Evolutionary conservation across 2,888 invertebrate species (phyloP).

Genomic region (Tetrapedia diversipes): DNA sequence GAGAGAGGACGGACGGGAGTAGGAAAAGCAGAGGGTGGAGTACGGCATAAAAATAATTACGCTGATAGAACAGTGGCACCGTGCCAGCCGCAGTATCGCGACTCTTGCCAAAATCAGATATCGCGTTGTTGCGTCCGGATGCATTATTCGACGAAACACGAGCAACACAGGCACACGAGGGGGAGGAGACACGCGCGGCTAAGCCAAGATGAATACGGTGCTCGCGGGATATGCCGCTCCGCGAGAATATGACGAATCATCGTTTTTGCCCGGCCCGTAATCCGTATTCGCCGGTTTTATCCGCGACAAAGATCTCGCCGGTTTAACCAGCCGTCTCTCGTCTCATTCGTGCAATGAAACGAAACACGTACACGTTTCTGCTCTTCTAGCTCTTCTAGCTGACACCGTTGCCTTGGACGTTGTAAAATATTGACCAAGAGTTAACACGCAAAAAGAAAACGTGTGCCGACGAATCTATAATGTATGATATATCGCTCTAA

Average conservation of each 20-base stretch:
- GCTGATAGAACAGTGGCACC: slow-evolving; percentile 75
- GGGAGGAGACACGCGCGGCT: slow-evolving; percentile 20
- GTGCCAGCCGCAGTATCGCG: slow-evolving; percentile 68
- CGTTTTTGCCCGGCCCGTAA: slow-evolving; percentile 39
- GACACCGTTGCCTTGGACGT: too few relatives aligned
- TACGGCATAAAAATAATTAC: slow-evolving; percentile 77
- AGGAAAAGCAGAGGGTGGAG: background rate
- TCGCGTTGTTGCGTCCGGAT: slow-evolving; percentile 75
- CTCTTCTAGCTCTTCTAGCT: slow-evolving; percentile 16
- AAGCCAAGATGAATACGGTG: slow-evolving; percentile 48
- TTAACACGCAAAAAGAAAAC: background rate
- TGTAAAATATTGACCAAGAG: slow-evolving; percentile 42
- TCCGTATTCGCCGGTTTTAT: slow-evolving; percentile 43
- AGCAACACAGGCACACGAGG: slow-evolving; percentile 14
- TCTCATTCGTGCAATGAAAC: slow-evolving; percentile 36
- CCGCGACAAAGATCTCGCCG: slow-evolving; percentile 6
- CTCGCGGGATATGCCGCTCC: slow-evolving; percentile 6
- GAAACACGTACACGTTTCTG: slow-evolving; percentile 21
- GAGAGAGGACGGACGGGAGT: background rate
- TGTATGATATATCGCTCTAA: too few relatives aligned
- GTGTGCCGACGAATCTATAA: slow-evolving; percentile 31
- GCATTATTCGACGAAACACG: slow-evolving; percentile 68
- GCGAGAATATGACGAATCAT: slow-evolving; percentile 44
- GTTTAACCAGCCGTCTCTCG: background rate
- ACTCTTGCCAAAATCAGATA: slow-evolving; percentile 77